Evolutionary conservation across 2,888 invertebrate species (phyloP).

Genomic region (Thereva unica): DNA sequence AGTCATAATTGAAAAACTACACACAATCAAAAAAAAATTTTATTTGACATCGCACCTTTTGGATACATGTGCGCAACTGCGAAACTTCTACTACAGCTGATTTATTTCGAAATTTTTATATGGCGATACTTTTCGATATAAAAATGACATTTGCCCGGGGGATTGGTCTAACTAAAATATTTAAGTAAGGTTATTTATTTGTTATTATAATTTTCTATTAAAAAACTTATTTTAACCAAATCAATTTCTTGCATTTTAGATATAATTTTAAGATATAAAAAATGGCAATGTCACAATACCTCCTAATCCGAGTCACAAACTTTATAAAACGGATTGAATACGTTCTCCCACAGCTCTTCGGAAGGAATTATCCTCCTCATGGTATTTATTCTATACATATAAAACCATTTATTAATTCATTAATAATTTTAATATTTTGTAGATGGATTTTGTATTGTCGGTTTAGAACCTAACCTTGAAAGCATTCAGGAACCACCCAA

Average conservation of each 20-base stretch:
- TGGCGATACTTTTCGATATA: constrained; percentile 5
- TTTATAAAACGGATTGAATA: constrained; percentile 59
- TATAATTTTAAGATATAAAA: background rate
- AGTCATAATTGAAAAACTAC: constrained; percentile 23
- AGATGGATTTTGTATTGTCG: constrained; percentile 46
- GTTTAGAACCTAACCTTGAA: constrained; percentile 38
- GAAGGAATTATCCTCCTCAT: constrained; percentile 61
- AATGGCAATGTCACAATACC: constrained; percentile 49
- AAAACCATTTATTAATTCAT: background rate
- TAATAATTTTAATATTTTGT: background rate
- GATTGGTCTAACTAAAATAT: too few relatives aligned
- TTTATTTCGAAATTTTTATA: background rate
- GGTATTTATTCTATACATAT: constrained; percentile 28
- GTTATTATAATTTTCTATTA: too few relatives aligned
- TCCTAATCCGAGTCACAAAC: constrained; percentile 52
- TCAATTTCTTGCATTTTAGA: background rate
- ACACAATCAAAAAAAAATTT: background rate
- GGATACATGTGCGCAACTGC: too few relatives aligned
- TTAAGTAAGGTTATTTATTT: too few relatives aligned
- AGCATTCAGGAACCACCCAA: constrained; percentile 43
- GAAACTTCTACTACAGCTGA: too few relatives aligned
- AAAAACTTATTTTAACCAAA: too few relatives aligned
- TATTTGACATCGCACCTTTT: background rate
- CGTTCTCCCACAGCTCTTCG: constrained; percentile 48
- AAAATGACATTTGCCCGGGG: too few relatives aligned